Percentiles rank a stretch among this genome's conserved stretches.
Evolutionary conservation across 1,140 invertebrate species (phyloP).

Genomic region (Leptopilina clavipes): DNA sequence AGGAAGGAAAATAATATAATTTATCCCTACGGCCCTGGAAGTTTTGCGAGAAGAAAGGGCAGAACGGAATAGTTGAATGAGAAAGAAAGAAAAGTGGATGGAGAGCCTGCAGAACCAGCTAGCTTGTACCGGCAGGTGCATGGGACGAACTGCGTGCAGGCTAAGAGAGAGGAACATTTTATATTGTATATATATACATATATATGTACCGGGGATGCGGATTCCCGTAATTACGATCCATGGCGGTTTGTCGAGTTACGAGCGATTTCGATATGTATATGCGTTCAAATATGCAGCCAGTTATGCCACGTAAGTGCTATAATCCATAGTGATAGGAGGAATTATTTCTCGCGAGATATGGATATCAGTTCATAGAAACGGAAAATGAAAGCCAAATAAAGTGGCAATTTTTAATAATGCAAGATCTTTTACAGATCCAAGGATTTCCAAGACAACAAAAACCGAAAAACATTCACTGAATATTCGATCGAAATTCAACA

Average conservation of each 20-base stretch:
- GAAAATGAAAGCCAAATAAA: no score
- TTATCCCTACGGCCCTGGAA: slow-evolving; percentile 2
- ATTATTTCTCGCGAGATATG: slow-evolving; percentile 32
- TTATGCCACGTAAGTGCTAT: slow-evolving; percentile 24
- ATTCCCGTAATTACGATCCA: slow-evolving; percentile 66
- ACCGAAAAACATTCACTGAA: no score
- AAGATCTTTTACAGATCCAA: no score
- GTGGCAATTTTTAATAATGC: no score
- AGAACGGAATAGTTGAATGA: slow-evolving; percentile 24
- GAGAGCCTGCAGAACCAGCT: slow-evolving; percentile 46
- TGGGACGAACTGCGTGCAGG: slow-evolving; percentile 54
- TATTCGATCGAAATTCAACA: no score
- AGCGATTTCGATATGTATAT: slow-evolving; percentile 55
- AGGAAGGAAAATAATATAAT: not conserved
- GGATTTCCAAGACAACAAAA: no score
- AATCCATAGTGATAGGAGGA: not conserved
- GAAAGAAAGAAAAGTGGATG: slow-evolving; percentile 43
- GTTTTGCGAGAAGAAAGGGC: not conserved
- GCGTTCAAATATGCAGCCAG: slow-evolving; percentile 29
- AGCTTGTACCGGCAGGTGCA: slow-evolving; percentile 63
- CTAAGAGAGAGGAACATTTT: slow-evolving; percentile 50
- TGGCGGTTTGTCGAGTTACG: slow-evolving; percentile 52
- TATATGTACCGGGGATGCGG: slow-evolving; percentile 55
- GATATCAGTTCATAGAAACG: no score
- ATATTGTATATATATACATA: no score